Evolutionary conservation across 2,113 vertebrate genomes (phyloP).

Genomic region (Vicugna pacos): DNA sequence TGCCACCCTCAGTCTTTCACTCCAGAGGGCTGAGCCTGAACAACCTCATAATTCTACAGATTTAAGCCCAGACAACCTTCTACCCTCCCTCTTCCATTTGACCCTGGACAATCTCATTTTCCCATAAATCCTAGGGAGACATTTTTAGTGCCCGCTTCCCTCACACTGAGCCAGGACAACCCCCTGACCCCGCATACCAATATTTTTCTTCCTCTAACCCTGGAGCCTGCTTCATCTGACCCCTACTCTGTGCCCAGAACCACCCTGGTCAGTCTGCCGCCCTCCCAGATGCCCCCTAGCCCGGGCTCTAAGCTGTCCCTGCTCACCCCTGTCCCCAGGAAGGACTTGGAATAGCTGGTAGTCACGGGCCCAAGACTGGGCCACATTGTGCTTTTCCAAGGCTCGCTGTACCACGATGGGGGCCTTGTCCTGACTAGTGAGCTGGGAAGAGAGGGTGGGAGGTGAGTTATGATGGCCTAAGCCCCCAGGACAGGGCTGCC

Average conservation of each 20-base stretch:
- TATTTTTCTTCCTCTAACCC: not conserved
- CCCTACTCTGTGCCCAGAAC: not conserved
- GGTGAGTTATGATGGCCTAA: not conserved
- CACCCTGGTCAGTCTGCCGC: fast-evolving
- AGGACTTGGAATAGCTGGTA: constrained; percentile 92
- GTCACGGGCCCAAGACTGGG: constrained; percentile 82
- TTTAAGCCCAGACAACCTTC: not conserved
- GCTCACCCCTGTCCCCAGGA: constrained; percentile 89
- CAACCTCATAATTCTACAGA: not conserved
- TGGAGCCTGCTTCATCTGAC: not conserved
- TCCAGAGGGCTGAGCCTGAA: not conserved
- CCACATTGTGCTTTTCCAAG: constrained; percentile 90
- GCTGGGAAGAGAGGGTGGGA: constrained; percentile 76
- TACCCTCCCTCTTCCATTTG: not conserved
- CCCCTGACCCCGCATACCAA: not conserved
- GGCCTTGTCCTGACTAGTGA: constrained; percentile 94
- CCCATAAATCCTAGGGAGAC: not conserved
- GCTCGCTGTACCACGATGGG: constrained; percentile 89
- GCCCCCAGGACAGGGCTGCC: not conserved
- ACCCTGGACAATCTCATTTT: not conserved
- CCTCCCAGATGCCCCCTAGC: too few relatives aligned
- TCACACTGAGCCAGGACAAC: not conserved
- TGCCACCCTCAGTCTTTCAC: not conserved
- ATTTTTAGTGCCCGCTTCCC: not conserved
- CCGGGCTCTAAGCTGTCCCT: not conserved